A percentile compares a stretch with the other conserved stretches of the same genome.
Conservation (phyloP, 2,797 vertebrate species). For the Gymnopithys bicolor region DNA sequence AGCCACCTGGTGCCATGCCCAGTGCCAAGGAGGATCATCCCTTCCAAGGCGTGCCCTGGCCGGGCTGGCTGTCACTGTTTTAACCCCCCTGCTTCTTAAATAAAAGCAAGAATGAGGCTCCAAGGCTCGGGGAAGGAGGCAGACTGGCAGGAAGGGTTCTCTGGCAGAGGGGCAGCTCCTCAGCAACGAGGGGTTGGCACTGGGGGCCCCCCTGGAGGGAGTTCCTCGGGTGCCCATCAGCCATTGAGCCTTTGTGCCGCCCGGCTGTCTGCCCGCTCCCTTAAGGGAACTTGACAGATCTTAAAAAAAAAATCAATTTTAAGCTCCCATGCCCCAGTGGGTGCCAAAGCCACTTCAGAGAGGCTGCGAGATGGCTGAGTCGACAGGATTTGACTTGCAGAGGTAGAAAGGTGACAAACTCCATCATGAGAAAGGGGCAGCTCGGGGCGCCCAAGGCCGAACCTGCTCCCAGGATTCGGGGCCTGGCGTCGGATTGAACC, state of each 20-base stretch:
- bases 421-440: conserved; percentile 91
- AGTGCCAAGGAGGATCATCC: background rate
- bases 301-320: conserved; percentile 91
- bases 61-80: background rate
- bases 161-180: conserved; percentile 76
- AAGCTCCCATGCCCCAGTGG: conserved; percentile 94
- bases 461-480: conserved; percentile 89
- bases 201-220: conserved; percentile 76
- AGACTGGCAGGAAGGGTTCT: conserved; percentile 71
- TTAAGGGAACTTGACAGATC: conserved; percentile 94
- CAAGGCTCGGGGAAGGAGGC: conserved; percentile 60
- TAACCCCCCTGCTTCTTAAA: background rate
- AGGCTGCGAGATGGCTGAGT: conserved; percentile 92
- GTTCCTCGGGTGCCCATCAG: conserved; percentile 88
- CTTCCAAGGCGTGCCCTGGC: background rate
- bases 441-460: conserved; percentile 85
- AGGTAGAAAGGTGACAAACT: conserved; percentile 99
- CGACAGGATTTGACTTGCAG: conserved; percentile 95
- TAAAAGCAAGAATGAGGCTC: background rate
- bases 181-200: conserved; percentile 74
- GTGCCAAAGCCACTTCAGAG: conserved; percentile 94
- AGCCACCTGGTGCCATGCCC: too few relatives aligned
- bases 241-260: conserved; percentile 83
- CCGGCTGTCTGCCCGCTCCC: conserved; percentile 90
- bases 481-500: conserved; percentile 88